Evolutionary conservation across 2,113 vertebrate genomes (phyloP).

Genomic region (Urocolius indicus): DNA sequence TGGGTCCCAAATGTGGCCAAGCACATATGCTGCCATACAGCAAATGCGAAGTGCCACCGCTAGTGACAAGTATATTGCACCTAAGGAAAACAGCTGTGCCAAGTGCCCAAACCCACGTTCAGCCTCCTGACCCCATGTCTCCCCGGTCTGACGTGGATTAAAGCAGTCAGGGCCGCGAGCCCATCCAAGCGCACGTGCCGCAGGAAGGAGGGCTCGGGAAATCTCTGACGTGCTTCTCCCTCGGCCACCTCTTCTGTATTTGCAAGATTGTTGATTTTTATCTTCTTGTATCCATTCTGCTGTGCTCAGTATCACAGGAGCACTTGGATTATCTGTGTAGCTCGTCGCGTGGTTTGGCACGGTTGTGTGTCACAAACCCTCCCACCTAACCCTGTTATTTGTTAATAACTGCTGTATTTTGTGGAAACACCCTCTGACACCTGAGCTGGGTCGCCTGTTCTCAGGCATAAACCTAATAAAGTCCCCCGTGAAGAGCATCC

Average conservation of each 20-base stretch:
- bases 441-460: conserved; percentile 8
- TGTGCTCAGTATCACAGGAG: not conserved
- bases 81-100: conserved; percentile 67
- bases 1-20: conserved; percentile 50
- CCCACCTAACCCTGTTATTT: not conserved
- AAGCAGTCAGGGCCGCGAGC: conserved; percentile 19
- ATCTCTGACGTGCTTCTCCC: not conserved
- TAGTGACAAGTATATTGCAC: conserved; percentile 59
- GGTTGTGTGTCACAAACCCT: not conserved
- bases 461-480: conserved; percentile 35
- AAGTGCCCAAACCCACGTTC: conserved; percentile 12
- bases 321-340: not conserved
- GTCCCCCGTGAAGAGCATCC: conserved; percentile 5
- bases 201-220: not conserved
- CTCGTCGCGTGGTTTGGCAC: conserved; percentile 17
- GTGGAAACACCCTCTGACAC: conserved; percentile 45
- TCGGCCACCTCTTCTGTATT: not conserved
- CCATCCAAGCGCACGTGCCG: rapidly evolving
- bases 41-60: conserved; percentile 46
- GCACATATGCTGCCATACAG: conserved; percentile 40
- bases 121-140: conserved; percentile 23
- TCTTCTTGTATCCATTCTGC: conserved; percentile 8
- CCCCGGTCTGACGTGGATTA: conserved; percentile 36
- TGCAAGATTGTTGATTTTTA: conserved; percentile 26
- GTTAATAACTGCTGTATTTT: conserved; percentile 34